phyloP scores from a whole-genome alignment of 2,113 vertebrate species.

The Apodemus speciosus region DNA sequence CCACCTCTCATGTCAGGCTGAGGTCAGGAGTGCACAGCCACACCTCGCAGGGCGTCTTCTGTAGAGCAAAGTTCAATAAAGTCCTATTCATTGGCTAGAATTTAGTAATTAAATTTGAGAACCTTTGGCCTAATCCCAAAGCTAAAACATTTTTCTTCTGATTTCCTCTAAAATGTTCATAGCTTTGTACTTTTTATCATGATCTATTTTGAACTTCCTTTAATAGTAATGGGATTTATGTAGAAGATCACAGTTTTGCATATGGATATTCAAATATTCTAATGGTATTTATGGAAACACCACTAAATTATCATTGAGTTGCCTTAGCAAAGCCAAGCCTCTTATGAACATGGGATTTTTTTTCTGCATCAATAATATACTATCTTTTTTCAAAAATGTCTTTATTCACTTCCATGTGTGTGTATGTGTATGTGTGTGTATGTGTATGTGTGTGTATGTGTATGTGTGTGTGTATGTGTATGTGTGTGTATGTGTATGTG shows the following conservation, averaged over 20 bases:
- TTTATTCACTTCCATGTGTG: background rate
- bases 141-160: background rate
- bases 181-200: conserved; percentile 17
- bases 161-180: conserved; percentile 27
- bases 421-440: background rate
- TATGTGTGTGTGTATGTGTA: no score
- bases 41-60: background rate
- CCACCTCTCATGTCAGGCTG: no score
- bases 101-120: conserved; percentile 19
- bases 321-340: background rate
- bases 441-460: no score
- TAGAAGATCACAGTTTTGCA: background rate
- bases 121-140: background rate
- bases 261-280: background rate
- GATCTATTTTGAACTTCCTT: background rate
- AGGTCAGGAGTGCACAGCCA: background rate
- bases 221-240: background rate
- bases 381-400: background rate
- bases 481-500: no score
- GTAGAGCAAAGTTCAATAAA: background rate
- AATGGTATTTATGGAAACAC: background rate
- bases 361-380: background rate
- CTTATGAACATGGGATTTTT: background rate
- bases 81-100: background rate
- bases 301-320: background rate